These are phyloP conservation scores for Oryctes rhinoceros DNA, from an alignment of 1,140 invertebrate species.

Conservation along the genomic window DNA sequence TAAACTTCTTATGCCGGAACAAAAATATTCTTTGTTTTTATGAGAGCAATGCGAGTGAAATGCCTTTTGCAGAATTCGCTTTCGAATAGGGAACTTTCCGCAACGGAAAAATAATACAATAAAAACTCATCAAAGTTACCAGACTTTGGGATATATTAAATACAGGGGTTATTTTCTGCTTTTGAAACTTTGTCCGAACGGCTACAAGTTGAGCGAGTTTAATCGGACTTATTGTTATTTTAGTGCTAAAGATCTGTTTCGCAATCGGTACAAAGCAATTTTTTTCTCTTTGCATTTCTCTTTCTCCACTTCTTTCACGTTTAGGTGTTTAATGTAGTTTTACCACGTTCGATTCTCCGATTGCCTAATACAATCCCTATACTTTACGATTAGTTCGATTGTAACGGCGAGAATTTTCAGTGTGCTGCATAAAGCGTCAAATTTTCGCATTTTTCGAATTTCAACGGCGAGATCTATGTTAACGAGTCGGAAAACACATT, in stretches of 20 bases:
- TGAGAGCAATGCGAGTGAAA: neutral
- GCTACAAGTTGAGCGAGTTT: constrained; percentile 30
- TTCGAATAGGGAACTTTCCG: constrained; percentile 27
- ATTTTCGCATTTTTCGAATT: constrained; percentile 34
- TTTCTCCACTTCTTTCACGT: neutral
- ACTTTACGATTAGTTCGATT: neutral
- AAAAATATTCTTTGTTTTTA: constrained; percentile 6
- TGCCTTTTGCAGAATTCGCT: neutral
- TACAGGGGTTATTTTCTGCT: constrained; percentile 38
- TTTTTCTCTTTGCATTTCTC: neutral
- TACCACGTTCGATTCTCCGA: neutral
- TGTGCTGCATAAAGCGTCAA: neutral
- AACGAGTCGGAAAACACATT: constrained; percentile 13
- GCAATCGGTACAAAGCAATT: constrained; percentile 21
- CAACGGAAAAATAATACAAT: constrained; percentile 36
- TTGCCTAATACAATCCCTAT: constrained; percentile 1
- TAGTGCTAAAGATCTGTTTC: constrained; percentile 38
- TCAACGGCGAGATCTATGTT: neutral
- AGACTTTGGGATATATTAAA: constrained; percentile 37
- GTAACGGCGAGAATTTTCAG: neutral
- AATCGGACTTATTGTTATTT: constrained; percentile 40
- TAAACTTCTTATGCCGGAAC: neutral
- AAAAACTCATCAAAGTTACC: constrained; percentile 39
- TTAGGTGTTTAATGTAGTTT: neutral
- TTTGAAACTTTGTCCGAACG: constrained; percentile 37